These are phyloP conservation scores for Alouatta palliata DNA, from an alignment of 2,113 vertebrate species.

Conservation along the genomic window DNA sequence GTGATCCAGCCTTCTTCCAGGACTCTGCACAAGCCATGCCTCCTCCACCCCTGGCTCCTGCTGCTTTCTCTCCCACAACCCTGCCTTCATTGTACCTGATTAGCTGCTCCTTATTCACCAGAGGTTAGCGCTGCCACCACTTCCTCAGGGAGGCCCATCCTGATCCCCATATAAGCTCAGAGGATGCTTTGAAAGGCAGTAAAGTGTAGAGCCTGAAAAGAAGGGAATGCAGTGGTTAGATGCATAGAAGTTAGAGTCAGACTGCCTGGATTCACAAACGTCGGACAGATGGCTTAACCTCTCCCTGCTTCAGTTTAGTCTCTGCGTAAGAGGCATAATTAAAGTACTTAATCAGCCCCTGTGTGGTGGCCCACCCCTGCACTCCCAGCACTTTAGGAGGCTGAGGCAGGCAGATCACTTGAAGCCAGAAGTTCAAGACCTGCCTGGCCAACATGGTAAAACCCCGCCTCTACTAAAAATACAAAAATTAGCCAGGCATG, in stretches of 20 bases:
- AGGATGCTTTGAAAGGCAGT: background rate
- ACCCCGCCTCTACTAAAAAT: too few species aligned
- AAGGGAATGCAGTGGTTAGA: background rate
- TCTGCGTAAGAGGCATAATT: background rate
- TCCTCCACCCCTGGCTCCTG: background rate
- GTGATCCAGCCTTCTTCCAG: background rate
- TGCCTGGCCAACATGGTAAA: too few species aligned
- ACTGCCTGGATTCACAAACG: background rate
- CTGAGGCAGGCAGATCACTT: too few species aligned
- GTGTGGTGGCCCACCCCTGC: too few species aligned
- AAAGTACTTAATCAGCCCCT: background rate
- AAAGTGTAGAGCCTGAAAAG: background rate
- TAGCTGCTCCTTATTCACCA: background rate
- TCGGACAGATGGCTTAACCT: background rate
- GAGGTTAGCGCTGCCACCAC: background rate
- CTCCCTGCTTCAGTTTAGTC: background rate
- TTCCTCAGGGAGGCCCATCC: background rate
- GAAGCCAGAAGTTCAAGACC: too few species aligned
- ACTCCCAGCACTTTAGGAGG: too few species aligned
- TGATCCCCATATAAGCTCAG: background rate
- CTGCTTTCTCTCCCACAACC: background rate
- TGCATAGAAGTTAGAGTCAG: background rate
- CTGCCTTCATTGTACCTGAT: background rate
- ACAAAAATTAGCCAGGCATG: too few species aligned
- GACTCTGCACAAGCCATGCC: background rate